Base-by-base conservation (phyloP, 2,888 invertebrate species). In the Cheilosia vulpina region DNA sequence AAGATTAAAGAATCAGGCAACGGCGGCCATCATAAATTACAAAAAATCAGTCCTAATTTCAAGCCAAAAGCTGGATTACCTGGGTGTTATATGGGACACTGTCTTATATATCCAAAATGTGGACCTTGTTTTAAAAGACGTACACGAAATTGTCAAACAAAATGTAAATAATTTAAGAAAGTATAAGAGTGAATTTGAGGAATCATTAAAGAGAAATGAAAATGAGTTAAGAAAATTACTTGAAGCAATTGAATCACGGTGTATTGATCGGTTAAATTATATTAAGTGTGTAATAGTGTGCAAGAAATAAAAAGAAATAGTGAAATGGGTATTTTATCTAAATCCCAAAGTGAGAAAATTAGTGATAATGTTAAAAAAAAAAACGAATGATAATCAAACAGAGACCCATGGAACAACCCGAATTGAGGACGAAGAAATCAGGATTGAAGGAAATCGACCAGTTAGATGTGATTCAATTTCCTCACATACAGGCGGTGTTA, bases 381-480 rank as follows among this genome's bases (percentile, higher is more conserved):
- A 5, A 62, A 45, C 9, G 17, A 47, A 17, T 43, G 24, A 62
- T 62, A n/a, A 4, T 62, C n/a, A 45, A 62, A 62, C 60, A 0
- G n/a, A 62, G 47, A 62, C 62, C 1, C 45, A 62, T 47, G 17
- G 47, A 27, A 45, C 62, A 31, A 27, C 45, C 1, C 43, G 45
- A 27, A 45, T 57, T n/a, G 43, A 68, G 45, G 55, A 55, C 45
- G 31, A 13, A 38, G 69, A 69, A 58, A 50, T 58, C 24, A 38
- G 13, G 9, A 13, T 58, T 24, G 24, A 50, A n/a, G 34, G 38
- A 1, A 58, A 15, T 38, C 47, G 58, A 50, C 15, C 6, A 60
- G n/a, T 52, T 15, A 57, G 57, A 57, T 69, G 69, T 3, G 57
- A 69, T 19, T 58, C 69, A 43, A 47, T 47, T 34, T 47, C 69